A percentile compares a stretch with the other conserved stretches of the same genome.
These are phyloP conservation scores for Ips nitidus DNA, from an alignment of 1,140 invertebrate species.

Conservation along the genomic window DNA sequence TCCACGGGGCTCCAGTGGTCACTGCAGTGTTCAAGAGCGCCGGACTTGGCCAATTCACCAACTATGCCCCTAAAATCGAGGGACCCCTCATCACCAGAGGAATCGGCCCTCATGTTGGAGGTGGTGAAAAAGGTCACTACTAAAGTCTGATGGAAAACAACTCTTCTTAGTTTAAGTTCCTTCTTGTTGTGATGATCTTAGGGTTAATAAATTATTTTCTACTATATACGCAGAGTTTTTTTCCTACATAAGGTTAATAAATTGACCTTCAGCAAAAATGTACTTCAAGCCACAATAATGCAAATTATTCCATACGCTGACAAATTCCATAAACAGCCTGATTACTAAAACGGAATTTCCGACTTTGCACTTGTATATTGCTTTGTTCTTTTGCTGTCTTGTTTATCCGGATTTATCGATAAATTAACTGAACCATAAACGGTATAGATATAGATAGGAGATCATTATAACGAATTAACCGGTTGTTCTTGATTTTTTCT, in stretches of 20 bases:
- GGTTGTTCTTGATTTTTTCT: too few species aligned
- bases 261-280: too few species aligned
- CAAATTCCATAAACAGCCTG: too few species aligned
- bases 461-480: too few species aligned
- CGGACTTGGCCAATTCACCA: conserved; percentile 20
- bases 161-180: conserved; percentile 11
- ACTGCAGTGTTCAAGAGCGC: conserved; percentile 15
- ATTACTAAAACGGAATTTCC: too few species aligned
- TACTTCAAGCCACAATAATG: too few species aligned
- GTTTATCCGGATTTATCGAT: too few species aligned
- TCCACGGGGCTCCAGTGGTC: conserved; percentile 17
- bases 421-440: too few species aligned
- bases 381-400: too few species aligned
- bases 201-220: conserved; percentile 28
- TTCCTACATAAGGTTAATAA: neutral
- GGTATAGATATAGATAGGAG: too few species aligned
- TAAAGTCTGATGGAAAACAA: neutral
- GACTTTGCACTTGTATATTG: too few species aligned
- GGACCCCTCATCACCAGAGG: conserved; percentile 19
- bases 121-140: conserved; percentile 2
- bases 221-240: neutral
- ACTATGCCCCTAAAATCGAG: conserved; percentile 26
- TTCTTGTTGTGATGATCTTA: conserved; percentile 28
- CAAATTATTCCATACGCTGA: too few species aligned
- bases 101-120: conserved; percentile 5